These are phyloP conservation scores for Kryptolebias marmoratus DNA, from an alignment of 2,113 vertebrate species.

Conservation along the genomic window DNA sequence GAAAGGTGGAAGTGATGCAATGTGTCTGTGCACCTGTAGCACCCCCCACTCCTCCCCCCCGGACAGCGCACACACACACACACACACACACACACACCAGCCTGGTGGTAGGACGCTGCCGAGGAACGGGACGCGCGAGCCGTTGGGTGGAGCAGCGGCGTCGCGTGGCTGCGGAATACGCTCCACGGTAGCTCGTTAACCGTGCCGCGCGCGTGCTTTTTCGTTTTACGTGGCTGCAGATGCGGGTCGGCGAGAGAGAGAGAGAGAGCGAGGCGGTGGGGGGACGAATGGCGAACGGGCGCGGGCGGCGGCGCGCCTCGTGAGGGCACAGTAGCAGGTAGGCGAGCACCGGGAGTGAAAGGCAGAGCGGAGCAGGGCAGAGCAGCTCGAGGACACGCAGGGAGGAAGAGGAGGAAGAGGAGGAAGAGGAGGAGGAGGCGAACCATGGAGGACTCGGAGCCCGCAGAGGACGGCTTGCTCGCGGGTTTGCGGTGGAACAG, in stretches of 20 bases:
- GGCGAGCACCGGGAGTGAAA: conserved; percentile 20
- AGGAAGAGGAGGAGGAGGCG: neutral
- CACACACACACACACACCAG: neutral
- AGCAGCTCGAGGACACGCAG: conserved; percentile 44
- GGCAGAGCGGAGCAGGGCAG: conserved; percentile 12
- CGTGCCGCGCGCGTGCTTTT: conserved; percentile 31
- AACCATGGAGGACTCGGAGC: conserved; percentile 82
- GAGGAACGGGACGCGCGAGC: conserved; percentile 45
- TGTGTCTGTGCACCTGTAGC: conserved; percentile 78
- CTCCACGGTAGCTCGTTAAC: conserved; percentile 36
- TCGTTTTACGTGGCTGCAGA: conserved; percentile 54
- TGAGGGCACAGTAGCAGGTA: conserved; percentile 50
- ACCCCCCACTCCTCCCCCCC: conserved; percentile 8
- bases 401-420: neutral
- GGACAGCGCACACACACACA: conserved; percentile 6
- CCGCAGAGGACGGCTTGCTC: conserved; percentile 84
- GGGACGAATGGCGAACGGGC: conserved; percentile 54
- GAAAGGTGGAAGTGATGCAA: conserved; percentile 72
- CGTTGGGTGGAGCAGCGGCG: conserved; percentile 76
- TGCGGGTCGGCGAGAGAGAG: conserved; percentile 56
- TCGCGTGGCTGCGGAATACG: conserved; percentile 69
- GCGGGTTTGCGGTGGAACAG: conserved; percentile 83
- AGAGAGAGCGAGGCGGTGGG: conserved; percentile 50
- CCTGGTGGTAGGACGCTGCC: conserved; percentile 35
- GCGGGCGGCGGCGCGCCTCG: conserved; percentile 53